Evolutionary conservation across 2,888 invertebrate genomes (phyloP).

Genomic region (Scrobipalpa costella): DNA sequence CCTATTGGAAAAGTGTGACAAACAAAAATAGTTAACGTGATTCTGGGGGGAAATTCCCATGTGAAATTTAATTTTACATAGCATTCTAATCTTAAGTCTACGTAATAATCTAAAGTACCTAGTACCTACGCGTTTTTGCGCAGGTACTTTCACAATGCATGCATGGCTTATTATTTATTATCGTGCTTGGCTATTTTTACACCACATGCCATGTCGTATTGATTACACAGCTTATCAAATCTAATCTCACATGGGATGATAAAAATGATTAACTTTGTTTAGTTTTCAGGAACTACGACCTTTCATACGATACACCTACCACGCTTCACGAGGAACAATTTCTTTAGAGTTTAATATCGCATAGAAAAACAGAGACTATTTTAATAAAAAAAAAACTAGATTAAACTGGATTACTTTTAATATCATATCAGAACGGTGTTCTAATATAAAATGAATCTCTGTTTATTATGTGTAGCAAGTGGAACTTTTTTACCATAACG

Average conservation of each 20-base stretch:
- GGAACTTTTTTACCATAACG: too few relatives aligned
- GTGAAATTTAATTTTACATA: too few relatives aligned
- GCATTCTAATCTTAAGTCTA: too few relatives aligned
- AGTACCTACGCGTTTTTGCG: too few relatives aligned
- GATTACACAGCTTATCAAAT: conserved; percentile 15
- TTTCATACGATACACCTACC: too few relatives aligned
- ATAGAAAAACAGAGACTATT: neutral
- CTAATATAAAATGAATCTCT: neutral
- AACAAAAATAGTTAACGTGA: too few relatives aligned
- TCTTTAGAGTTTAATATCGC: neutral
- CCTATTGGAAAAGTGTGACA: too few relatives aligned
- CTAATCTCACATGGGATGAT: conserved; percentile 10
- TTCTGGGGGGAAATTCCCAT: too few relatives aligned
- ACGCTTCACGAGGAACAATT: neutral
- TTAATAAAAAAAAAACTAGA: neutral
- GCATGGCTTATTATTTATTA: conserved; percentile 13
- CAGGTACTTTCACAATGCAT: too few relatives aligned
- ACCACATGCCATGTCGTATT: neutral
- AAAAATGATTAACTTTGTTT: neutral
- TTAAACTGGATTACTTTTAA: neutral
- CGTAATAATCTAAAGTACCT: neutral
- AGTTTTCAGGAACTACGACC: too few relatives aligned
- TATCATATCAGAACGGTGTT: neutral
- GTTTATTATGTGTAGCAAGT: neutral
- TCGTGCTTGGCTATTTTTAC: neutral